These are phyloP conservation scores for Sphinx pinastri DNA, from an alignment of 2,888 invertebrate genomes.

Conservation along the genomic window DNA sequence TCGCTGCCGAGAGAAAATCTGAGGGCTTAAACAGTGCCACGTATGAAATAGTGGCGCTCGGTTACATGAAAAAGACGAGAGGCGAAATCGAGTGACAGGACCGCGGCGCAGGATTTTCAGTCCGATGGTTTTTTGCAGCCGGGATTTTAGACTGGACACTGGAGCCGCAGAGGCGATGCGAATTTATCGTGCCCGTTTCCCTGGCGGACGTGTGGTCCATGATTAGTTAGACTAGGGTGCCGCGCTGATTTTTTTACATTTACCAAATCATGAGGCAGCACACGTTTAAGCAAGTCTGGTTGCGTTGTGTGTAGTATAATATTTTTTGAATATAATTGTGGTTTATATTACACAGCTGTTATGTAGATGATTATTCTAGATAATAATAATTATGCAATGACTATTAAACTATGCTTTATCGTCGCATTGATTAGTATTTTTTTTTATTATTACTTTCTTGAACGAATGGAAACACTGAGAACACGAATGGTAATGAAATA, in stretches of 20 bases:
- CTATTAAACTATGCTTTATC: no score
- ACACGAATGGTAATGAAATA: no score
- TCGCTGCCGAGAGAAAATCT: conserved; percentile 80
- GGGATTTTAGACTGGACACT: conserved; percentile 72
- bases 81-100: conserved; percentile 82
- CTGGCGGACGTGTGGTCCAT: conserved; percentile 62
- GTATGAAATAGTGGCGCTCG: conserved; percentile 82
- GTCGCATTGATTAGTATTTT: no score
- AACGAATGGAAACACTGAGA: no score
- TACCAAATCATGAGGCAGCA: conserved; percentile 11
- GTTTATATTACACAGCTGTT: neutral
- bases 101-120: conserved; percentile 78
- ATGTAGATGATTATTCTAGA: neutral
- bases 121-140: conserved; percentile 76
- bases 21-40: conserved; percentile 83
- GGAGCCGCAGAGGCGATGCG: conserved; percentile 67
- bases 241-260: conserved; percentile 25
- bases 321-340: neutral
- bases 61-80: conserved; percentile 84
- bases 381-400: no score
- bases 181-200: conserved; percentile 72
- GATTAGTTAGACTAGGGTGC: conserved; percentile 62
- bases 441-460: no score
- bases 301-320: neutral
- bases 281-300: conserved; percentile 5